phyloP scores from a whole-genome alignment of 2,797 vertebrate species.

The Labroides dimidiatus region DNA sequence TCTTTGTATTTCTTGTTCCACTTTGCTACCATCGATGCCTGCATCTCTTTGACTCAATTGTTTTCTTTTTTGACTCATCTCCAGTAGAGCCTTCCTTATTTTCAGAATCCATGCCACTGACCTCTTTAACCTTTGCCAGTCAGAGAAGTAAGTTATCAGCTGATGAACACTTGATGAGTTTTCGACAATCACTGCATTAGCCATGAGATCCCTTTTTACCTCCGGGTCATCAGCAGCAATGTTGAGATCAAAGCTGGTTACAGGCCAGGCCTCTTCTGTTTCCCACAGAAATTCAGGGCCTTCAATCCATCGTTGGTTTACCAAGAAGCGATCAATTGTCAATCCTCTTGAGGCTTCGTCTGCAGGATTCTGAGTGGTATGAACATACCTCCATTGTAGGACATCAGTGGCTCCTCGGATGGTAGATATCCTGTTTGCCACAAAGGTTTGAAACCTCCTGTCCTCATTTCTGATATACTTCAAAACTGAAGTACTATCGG shows the following conservation, averaged over 20 bases:
- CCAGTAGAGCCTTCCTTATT: not conserved
- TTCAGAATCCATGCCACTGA: not conserved
- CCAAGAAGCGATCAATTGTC: too few species aligned
- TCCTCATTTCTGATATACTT: too few species aligned
- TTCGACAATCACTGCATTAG: not conserved
- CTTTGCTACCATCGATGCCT: not conserved
- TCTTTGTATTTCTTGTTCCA: not conserved
- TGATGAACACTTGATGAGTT: not conserved
- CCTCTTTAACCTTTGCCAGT: not conserved
- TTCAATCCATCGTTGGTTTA: too few species aligned
- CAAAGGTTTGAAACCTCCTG: too few species aligned
- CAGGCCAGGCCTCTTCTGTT: too few species aligned
- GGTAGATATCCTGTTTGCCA: too few species aligned
- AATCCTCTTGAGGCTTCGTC: too few species aligned
- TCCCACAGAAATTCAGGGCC: too few species aligned
- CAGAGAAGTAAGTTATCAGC: not conserved
- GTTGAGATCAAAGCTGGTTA: not conserved
- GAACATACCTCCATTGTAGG: too few species aligned
- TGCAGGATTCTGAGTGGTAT: too few species aligned
- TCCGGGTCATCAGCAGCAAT: not conserved
- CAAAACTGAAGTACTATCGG: too few species aligned
- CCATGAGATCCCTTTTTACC: not conserved
- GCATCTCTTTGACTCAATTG: not conserved
- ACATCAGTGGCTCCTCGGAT: too few species aligned
- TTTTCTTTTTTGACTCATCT: not conserved